A percentile compares a stretch with the other conserved stretches of the same genome.
phyloP scores from a whole-genome alignment of 2,797 vertebrate species.

The Neosilurus hyrtlii region DNA sequence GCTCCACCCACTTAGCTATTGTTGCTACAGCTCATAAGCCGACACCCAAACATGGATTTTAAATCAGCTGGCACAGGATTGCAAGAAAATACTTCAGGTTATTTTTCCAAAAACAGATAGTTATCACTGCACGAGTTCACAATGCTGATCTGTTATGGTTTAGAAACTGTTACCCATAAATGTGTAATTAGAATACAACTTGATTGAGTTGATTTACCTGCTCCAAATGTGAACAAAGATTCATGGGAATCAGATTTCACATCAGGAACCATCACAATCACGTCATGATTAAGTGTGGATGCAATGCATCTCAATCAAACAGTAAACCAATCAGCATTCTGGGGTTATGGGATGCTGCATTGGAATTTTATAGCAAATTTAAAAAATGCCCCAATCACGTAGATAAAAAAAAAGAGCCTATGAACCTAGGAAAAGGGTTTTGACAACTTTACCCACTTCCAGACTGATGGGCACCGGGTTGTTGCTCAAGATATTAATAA shows the following conservation, averaged over 20 bases:
- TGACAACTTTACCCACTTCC: not conserved
- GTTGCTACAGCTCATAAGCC: no score
- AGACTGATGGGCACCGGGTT: not conserved
- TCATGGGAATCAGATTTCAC: not conserved
- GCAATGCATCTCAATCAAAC: not conserved
- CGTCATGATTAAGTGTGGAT: conserved; percentile 4
- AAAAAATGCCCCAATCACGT: conserved; percentile 14
- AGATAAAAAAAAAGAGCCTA: no score
- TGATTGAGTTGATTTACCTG: not conserved
- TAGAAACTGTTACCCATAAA: not conserved
- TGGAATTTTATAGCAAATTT: not conserved
- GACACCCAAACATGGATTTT: no score
- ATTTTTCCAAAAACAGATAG: no score
- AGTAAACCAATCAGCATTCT: conserved; percentile 1
- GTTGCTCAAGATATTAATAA: not conserved
- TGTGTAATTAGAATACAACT: not conserved
- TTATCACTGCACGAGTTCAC: not conserved
- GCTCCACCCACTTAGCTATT: no score
- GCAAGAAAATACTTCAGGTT: no score
- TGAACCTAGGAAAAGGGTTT: no score
- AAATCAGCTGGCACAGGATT: no score
- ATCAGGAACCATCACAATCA: no score
- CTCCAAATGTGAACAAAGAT: not conserved
- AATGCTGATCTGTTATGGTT: not conserved
- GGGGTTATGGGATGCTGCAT: not conserved